Conservation (phyloP, 2,797 vertebrate genomes). For the Novumbra hubbsi region DNA sequence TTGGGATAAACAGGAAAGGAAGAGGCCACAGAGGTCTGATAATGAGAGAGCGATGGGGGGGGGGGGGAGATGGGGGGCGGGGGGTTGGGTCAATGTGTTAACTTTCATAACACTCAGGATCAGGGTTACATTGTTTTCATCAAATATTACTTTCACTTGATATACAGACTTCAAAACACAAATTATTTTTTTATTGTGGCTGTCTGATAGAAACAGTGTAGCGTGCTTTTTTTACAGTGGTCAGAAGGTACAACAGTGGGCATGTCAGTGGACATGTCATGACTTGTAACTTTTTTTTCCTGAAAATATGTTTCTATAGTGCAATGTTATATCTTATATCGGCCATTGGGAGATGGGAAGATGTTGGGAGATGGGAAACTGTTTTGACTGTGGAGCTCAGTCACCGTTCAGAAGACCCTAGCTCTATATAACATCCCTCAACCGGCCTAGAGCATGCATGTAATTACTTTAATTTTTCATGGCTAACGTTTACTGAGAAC, state of each 20-base stretch:
- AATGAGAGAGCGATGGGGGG: neutral
- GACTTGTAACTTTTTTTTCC: no score
- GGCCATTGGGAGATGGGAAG: neutral
- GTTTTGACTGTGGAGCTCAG: neutral
- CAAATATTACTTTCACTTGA: neutral
- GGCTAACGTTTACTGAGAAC: neutral
- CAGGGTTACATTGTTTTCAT: neutral
- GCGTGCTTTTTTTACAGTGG: no score
- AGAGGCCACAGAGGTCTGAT: slow-evolving; percentile 10
- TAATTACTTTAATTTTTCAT: neutral
- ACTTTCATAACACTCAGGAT: neutral
- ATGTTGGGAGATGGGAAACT: no score
- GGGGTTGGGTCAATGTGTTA: neutral
- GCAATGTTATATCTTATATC: neutral
- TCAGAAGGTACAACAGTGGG: no score
- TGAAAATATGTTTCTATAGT: no score
- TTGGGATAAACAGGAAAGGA: slow-evolving; percentile 45
- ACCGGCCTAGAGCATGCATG: neutral
- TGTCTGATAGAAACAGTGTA: no score
- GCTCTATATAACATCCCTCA: neutral
- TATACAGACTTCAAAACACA: neutral
- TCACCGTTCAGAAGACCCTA: neutral
- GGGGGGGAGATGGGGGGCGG: neutral
- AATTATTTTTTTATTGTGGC: neutral
- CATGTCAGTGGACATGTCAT: no score